These are phyloP conservation scores for Dendronephthya gigantea DNA, from an alignment of 64 coral and sea anemone genomes.

Conservation along the genomic window DNA sequence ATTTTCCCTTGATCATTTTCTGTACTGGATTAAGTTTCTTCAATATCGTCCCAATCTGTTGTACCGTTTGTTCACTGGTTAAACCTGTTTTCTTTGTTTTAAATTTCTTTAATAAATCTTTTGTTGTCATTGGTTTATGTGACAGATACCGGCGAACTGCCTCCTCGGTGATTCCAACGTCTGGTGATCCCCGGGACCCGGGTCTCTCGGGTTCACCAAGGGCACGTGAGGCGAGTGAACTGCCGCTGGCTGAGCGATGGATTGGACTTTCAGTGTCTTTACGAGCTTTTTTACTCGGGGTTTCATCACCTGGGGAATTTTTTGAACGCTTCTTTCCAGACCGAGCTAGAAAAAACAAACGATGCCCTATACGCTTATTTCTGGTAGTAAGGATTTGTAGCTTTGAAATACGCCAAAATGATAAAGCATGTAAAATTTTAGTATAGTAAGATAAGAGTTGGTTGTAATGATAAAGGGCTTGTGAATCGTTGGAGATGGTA, in stretches of 20 bases:
- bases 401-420: too few relatives aligned
- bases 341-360: neutral
- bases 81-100: conserved; percentile 80
- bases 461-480: too few relatives aligned
- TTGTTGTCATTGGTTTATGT: conserved; percentile 95
- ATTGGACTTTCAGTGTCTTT: conserved; percentile 7
- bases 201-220: conserved; percentile 44
- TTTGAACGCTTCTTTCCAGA: neutral
- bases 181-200: neutral
- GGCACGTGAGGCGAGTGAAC: conserved; percentile 54
- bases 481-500: too few relatives aligned
- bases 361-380: too few relatives aligned
- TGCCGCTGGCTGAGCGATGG: conserved; percentile 37
- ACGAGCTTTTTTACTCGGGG: neutral
- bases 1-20: conserved; percentile 72
- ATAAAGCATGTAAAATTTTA: too few relatives aligned
- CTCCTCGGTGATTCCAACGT: conserved; percentile 67
- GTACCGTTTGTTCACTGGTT: conserved; percentile 86
- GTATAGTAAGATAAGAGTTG: too few relatives aligned
- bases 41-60: conserved; percentile 75
- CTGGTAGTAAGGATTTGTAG: too few relatives aligned
- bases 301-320: neutral
- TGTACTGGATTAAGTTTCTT: conserved; percentile 81
- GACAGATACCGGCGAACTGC: conserved; percentile 85
- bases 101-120: conserved; percentile 89